Conservation (phyloP, 2,113 vertebrate species). For the Syrmaticus mikado region DNA sequence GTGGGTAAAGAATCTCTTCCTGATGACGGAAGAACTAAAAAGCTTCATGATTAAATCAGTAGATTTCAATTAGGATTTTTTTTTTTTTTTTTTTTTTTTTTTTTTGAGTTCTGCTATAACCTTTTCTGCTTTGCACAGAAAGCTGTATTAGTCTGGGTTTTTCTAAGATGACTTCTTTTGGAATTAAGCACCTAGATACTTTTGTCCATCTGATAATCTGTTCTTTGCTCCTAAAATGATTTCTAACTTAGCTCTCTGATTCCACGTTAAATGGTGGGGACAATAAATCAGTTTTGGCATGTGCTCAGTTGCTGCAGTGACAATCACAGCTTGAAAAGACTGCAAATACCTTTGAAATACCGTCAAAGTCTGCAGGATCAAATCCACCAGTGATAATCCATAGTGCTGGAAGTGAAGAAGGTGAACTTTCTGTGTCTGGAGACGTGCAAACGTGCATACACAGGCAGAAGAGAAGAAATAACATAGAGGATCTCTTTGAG, state of each 20-base stretch:
- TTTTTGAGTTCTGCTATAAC: neutral
- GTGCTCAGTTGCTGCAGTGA: neutral
- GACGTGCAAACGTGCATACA: fast-evolving
- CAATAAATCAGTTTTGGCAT: neutral
- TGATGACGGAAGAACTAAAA: neutral
- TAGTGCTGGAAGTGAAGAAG: neutral
- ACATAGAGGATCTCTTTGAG: neutral
- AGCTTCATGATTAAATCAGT: neutral
- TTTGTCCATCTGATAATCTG: neutral
- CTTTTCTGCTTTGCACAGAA: neutral
- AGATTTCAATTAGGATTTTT: neutral
- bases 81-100: too few relatives aligned
- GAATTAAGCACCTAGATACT: neutral
- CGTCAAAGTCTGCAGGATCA: fast-evolving
- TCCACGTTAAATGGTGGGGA: neutral
- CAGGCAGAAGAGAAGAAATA: neutral
- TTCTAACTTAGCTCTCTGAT: neutral
- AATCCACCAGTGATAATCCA: neutral
- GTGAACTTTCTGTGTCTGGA: neutral
- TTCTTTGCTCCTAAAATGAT: neutral
- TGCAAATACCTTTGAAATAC: neutral
- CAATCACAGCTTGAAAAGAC: neutral
- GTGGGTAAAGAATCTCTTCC: neutral
- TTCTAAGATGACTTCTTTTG: neutral
- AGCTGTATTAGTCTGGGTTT: neutral